Evolutionary conservation across 2,113 vertebrate genomes (phyloP), one percentile per base, ranked within the genome.

Genomic region (Sinocyclocheilus anophthalmus): DNA sequence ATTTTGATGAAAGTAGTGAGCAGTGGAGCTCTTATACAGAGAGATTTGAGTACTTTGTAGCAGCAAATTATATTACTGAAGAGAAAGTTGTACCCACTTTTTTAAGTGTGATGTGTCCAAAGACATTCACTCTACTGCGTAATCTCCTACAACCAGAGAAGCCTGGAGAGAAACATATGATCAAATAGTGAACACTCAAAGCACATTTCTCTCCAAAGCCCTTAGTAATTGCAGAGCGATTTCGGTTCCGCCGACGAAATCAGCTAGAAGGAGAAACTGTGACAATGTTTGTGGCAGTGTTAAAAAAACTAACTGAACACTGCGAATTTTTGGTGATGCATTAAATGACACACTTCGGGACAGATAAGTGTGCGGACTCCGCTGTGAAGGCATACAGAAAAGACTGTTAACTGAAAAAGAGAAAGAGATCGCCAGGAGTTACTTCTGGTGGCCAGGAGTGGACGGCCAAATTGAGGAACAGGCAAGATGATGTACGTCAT

Each of bases 201-300:
- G 90, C 87, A 69, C 88, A 88, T 84, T 91, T 88, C 86, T 87
- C 88, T 80, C 89, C 91, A 88, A 91, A 93, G 86, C 87, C 87
- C 75, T 67, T 89, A 76, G 85, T 91, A 85, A 92, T 92, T 82
- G 91, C 87, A 16, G 88, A 90, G 30, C 20, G 89, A 86, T 91
- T 90, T 82, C 87, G 88, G 81, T 88, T 90, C 78, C 22, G 0
- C 84, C 87, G 89, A 83, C 84, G 57, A 14, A 89, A 85, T 42
- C 90, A 89, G 81, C 90, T 88, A 86, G 89, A 90, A 80, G 92
- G 85, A 83, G 91, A 90, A 88, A 88, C 90, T 37, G 87, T 88
- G 83, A 89, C 91, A 85, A 87, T 76, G 61, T 45, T 45, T 11
- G 42, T 45, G 42, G 9, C 42, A 45, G 42, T 45, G 42, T 9